phyloP scores from a whole-genome alignment of 1,140 invertebrate genomes.

The Habropoda laboriosa region DNA sequence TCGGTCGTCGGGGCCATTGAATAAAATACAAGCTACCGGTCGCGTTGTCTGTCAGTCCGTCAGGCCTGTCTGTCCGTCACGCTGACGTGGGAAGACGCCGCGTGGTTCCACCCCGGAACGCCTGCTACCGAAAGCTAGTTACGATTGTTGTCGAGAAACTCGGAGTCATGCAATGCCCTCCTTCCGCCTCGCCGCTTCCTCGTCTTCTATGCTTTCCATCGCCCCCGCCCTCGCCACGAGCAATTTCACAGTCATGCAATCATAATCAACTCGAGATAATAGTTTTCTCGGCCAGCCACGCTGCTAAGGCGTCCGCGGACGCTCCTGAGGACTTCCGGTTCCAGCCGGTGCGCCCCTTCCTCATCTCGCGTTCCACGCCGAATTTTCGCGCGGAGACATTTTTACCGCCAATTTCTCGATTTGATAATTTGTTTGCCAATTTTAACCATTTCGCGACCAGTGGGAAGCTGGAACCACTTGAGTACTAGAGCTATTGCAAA shows the following conservation, averaged over 20 bases:
- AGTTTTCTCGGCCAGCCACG: slow-evolving; percentile 66
- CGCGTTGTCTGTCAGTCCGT: slow-evolving; percentile 78
- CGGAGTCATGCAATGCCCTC: slow-evolving; percentile 77
- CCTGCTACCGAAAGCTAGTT: slow-evolving; percentile 79
- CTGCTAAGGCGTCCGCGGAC: background rate
- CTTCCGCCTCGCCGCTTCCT: slow-evolving; percentile 26
- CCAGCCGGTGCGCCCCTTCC: too few relatives aligned
- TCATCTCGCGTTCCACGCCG: too few relatives aligned
- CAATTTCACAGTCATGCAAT: slow-evolving; percentile 80
- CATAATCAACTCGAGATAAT: slow-evolving; percentile 77
- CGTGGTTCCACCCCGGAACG: slow-evolving; percentile 76
- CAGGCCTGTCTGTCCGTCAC: slow-evolving; percentile 80
- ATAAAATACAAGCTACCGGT: slow-evolving; percentile 82
- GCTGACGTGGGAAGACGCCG: slow-evolving; percentile 82
- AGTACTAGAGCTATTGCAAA: too few relatives aligned
- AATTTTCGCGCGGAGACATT: too few relatives aligned
- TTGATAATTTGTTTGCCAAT: too few relatives aligned
- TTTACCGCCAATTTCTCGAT: too few relatives aligned
- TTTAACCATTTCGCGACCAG: too few relatives aligned
- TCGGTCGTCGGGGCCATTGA: slow-evolving; percentile 80
- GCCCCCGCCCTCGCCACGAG: slow-evolving; percentile 49
- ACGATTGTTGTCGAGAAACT: slow-evolving; percentile 79
- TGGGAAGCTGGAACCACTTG: too few relatives aligned
- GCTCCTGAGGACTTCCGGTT: slow-evolving; percentile 15
- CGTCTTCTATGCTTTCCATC: slow-evolving; percentile 21